Base-by-base conservation (phyloP, 2,797 vertebrate genomes). In the Cynodonichthys magdalenae region DNA sequence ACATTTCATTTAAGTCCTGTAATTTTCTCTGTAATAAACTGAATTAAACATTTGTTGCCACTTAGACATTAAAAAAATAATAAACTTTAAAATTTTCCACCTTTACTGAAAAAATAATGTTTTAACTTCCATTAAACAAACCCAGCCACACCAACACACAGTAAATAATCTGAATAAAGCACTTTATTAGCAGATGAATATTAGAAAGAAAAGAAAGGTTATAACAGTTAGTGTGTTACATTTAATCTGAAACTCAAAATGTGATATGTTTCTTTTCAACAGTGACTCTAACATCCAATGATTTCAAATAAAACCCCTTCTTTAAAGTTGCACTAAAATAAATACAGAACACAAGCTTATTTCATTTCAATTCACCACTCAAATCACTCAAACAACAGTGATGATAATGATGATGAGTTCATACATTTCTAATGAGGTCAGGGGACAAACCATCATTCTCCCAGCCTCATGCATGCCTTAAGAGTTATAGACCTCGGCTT, bases 111-210 rank as follows among this genome's bases (percentile, higher is more conserved):
- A 39, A 0, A 17, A 7, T 7, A 31, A 31, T 5, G 24, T 34
- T 39, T 54, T 39, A 9, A 60, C 36, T 39, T 31, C 51, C 17
- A 48, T 28, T 15, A 28, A 31, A 67, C 10, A 73, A 42, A 74
- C 15, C 41, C 47, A 73, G 81, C 8, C 69, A 85, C 62, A 66
- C 17, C 7, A 45, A 53, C 49, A 71, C 61, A 51, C 2, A 34
- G n/a, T 31, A 64, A 31, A 45, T 56, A 8, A 69, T 84, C 82
- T 80, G 81, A 64, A 82, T 87, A 90, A 90, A 89, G 86, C 88
- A 82, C 85, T 92, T 92, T 91, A 90, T 85, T 92, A 88, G 87
- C 84, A 80, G 81, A 87, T 83, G 85, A 50, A 69, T 86, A 82
- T 87, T 87, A 88, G 85, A 88, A 88, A 84, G 74, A 88, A 36